Conservation (phyloP, 2,113 vertebrate genomes). For the Mesoclemmys tuberculata region DNA sequence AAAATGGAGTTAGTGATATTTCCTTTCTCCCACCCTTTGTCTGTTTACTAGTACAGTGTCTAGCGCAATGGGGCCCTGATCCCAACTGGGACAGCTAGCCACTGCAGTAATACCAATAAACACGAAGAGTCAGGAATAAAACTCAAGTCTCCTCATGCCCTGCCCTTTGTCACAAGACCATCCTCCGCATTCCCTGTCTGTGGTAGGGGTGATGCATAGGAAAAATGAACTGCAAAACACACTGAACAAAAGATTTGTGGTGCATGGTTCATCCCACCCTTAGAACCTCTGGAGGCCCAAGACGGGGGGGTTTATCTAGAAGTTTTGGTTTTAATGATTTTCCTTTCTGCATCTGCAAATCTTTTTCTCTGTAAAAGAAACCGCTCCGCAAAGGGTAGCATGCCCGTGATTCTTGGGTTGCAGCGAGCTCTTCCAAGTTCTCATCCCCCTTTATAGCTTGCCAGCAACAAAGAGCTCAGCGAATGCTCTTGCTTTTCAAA, state of each 20-base stretch:
- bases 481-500: conserved; percentile 67
- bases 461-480: conserved; percentile 62
- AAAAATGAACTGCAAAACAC: conserved; percentile 21
- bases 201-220: background rate
- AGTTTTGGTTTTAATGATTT: conserved; percentile 61
- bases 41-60: background rate
- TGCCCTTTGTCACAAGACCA: background rate
- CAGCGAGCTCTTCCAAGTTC: conserved; percentile 10
- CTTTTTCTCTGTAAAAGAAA: background rate
- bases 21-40: conserved; percentile 4
- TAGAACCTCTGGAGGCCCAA: background rate
- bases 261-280: background rate
- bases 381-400: conserved; percentile 34
- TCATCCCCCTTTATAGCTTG: background rate
- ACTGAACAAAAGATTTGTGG: conserved; percentile 40
- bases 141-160: background rate
- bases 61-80: background rate
- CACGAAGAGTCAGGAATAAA: background rate
- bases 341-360: background rate
- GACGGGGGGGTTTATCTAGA: conserved; percentile 26
- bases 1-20: accelerated
- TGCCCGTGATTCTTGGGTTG: conserved; percentile 31
- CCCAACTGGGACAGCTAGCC: background rate
- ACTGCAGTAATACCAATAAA: conserved; percentile 23
- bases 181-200: background rate